Evolutionary conservation across 2,113 vertebrate species (phyloP), one percentile per base, ranked within the genome.

Genomic region (Pluvianellus socialis): DNA sequence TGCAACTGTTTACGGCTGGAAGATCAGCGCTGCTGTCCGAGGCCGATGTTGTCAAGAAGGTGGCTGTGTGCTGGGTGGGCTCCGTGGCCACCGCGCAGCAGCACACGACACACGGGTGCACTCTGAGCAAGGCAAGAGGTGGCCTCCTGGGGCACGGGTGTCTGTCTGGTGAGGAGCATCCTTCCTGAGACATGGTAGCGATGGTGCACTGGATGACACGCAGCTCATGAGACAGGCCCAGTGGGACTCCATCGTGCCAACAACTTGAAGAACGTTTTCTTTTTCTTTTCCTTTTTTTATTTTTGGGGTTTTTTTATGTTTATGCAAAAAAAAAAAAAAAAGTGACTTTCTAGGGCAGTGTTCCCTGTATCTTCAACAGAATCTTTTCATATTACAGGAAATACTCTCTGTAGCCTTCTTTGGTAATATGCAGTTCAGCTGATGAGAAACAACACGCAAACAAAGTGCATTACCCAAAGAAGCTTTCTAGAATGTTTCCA

Each of bases 401-500:
- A 88, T 97, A 59, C 28, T 87, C 50, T 97, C 91, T 3, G 12
- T 73, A 92, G 79, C 94, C 94, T 95, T 95, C 95, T 97, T 97
- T 95, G 95, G 95, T 91, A 86, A 94, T 71, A 92, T 6, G 62
- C 94, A 85, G 55, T 73, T 94, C 89, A 88, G 71, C 74, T 70
- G 91, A 91, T 66, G 84, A 92, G 81, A 91, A 95, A 63, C 59
- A 97, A 92, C 82, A 95, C 38, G 76, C 72, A 93, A 95, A 96
- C 12, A 7, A 96, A 93, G 86, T 76, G 79, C 79, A 76, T 96
- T 94, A 95, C 88, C 79, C 88, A 79, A 92, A 92, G 94, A 95
- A 96, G 95, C 91, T 94, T 96, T 94, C 94, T 83, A 96, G 93
- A 96, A 93, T 74, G 92, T 96, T 96, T 97, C 95, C 93, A 96